Percentiles rank a stretch among this genome's conserved stretches.
phyloP scores from a whole-genome alignment of 2,797 vertebrate genomes.

The Spea hammondii region DNA sequence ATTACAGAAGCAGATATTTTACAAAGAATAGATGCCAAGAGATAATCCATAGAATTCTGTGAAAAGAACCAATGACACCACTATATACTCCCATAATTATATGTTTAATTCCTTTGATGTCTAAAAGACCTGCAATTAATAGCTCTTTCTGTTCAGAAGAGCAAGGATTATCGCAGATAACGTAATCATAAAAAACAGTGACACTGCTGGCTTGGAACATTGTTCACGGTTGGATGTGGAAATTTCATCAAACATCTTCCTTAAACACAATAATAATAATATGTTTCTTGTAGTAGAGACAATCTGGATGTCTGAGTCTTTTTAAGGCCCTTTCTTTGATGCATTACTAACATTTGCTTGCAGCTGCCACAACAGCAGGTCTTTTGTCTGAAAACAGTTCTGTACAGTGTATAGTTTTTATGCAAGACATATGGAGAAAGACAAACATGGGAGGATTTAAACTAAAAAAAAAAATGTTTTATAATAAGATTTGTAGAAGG shows the following conservation, averaged over 20 bases:
- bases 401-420: conserved; percentile 14
- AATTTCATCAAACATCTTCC: conserved; percentile 4
- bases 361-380: conserved; percentile 26
- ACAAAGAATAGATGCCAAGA: conserved; percentile 5
- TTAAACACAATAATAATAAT: conserved; percentile 25
- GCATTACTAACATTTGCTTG: conserved; percentile 22
- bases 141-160: neutral
- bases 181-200: neutral
- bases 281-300: neutral
- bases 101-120: conserved; percentile 11
- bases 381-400: conserved; percentile 11
- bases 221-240: conserved; percentile 4
- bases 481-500: too few relatives aligned
- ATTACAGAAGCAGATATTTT: neutral
- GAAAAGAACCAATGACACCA: neutral
- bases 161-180: neutral
- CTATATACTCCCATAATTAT: conserved; percentile 25
- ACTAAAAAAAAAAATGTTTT: too few relatives aligned
- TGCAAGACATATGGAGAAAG: conserved; percentile 18
- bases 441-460: neutral
- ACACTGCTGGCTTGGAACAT: neutral
- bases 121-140: conserved; percentile 13
- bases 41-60: neutral
- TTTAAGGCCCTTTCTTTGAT: conserved; percentile 10
- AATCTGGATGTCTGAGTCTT: conserved; percentile 8